Evolutionary conservation across 2,888 invertebrate species (phyloP), one percentile per base, ranked within the genome.

Genomic region (Heliconius ethilla): DNA sequence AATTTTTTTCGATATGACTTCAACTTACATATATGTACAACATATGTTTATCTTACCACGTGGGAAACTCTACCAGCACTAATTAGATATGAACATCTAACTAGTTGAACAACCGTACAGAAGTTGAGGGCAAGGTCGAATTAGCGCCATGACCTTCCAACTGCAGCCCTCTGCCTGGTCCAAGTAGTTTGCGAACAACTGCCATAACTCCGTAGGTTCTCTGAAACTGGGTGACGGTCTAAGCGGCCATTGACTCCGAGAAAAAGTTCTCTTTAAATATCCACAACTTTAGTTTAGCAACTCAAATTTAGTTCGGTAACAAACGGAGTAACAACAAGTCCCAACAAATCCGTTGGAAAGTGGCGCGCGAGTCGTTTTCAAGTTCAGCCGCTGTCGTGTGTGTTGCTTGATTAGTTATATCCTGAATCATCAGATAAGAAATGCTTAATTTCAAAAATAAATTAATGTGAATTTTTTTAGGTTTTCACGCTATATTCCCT

Each of bases 181-280:
- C 92, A 92, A 94, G 91, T 94, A 94, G 93, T 94, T 92, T 91
- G 85, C 89, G 89, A 94, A 94, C 94, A 94, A 94, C 93, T 94
- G 94, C 94, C 94, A 94, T 94, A 94, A 94, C 93, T 94, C 93
- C 88, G 90, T 88, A 89, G 91, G 90, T 91, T 91, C 92, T 93
- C 94, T 86, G 91, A 92, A 94, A 94, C 94, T 94, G 92, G 94
- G 94, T 93, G 93, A 94, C 94, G 92, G 92, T 91, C 92, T 89
- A 90, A 88, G 86, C 90, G 93, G 93, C 92, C 94, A 91, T 94
- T 94, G 94, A 94, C 94, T 94, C 91, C 91, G 92, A 91, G 94
- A 94, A 94, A 94, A 94, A 94, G 92, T 94, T 94, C 92, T 87
- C 92, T 94, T 94, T 94, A 94, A 94, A 94, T 94, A 94, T 94